Percentiles rank a stretch among this genome's conserved stretches.
These are phyloP conservation scores for Varanus komodoensis DNA, from an alignment of 2,113 vertebrate species.

Conservation along the genomic window DNA sequence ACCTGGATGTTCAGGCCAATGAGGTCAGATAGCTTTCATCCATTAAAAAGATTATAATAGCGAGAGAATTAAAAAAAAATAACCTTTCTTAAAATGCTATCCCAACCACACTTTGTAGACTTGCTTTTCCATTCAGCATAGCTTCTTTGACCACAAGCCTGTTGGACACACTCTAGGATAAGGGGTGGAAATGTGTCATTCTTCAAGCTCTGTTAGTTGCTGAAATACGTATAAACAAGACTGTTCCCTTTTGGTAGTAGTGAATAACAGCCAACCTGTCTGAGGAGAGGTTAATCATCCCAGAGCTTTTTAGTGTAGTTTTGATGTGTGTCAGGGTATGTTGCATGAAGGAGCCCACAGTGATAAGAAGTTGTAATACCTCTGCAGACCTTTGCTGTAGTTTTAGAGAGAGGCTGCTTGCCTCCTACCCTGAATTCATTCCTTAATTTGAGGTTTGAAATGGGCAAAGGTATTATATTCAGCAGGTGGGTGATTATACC, in stretches of 20 bases:
- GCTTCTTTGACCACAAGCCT: not conserved
- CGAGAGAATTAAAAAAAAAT: not conserved
- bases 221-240: not conserved
- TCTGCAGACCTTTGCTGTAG: constrained; percentile 1
- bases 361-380: fast-evolving
- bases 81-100: not conserved
- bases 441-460: constrained; percentile 38
- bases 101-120: not conserved
- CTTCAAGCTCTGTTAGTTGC: not conserved
- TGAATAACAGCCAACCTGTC: not conserved
- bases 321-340: not conserved
- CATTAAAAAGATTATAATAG: not conserved
- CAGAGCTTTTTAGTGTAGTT: not conserved
- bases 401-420: not conserved
- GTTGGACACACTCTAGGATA: not conserved
- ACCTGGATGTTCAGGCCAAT: not conserved
- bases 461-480: constrained; percentile 35
- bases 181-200: not conserved
- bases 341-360: not conserved
- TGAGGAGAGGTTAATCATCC: not conserved
- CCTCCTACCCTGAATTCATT: not conserved
- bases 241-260: constrained; percentile 17
- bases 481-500: constrained; percentile 36
- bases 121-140: not conserved
- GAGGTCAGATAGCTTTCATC: not conserved